These are phyloP conservation scores for Drosophila auraria DNA, from an alignment of 1,140 invertebrate species.

Conservation along the genomic window DNA sequence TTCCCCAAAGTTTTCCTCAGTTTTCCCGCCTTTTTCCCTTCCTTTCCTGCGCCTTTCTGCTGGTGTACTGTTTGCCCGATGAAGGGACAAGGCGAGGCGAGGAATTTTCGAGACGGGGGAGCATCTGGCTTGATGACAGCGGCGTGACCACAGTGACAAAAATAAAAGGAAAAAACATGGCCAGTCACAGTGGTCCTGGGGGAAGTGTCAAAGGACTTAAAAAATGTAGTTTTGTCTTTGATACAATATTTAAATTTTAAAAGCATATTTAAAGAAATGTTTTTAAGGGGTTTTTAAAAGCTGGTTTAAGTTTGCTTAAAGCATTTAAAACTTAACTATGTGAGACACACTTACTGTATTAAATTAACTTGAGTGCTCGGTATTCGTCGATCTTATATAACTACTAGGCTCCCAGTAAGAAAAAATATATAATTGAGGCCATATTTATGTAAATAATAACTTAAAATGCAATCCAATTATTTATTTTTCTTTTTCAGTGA, in stretches of 20 bases:
- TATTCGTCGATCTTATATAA: neutral
- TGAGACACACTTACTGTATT: no score
- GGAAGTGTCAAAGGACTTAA: neutral
- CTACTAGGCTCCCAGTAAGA: no score
- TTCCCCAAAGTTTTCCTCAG: conserved; percentile 55
- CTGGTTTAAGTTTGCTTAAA: no score
- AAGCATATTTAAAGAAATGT: neutral
- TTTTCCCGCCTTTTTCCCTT: conserved; percentile 1
- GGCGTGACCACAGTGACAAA: conserved; percentile 64
- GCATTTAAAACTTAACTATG: no score
- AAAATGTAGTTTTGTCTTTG: neutral
- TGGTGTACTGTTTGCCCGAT: conserved; percentile 22
- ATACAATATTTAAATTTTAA: neutral
- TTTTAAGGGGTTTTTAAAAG: neutral
- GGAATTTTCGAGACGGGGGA: conserved; percentile 20
- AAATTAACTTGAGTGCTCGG: neutral
- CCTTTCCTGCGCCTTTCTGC: neutral
- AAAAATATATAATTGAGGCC: neutral
- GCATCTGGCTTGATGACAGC: conserved; percentile 53
- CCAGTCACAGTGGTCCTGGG: conserved; percentile 19
- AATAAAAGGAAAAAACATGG: conserved; percentile 21
- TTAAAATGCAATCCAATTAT: no score
- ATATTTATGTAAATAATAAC: no score
- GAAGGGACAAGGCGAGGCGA: conserved; percentile 9
- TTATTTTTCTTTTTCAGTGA: neutral